These are phyloP conservation scores for Vanessa cardui DNA, from an alignment of 2,888 invertebrate genomes.

Conservation along the genomic window DNA sequence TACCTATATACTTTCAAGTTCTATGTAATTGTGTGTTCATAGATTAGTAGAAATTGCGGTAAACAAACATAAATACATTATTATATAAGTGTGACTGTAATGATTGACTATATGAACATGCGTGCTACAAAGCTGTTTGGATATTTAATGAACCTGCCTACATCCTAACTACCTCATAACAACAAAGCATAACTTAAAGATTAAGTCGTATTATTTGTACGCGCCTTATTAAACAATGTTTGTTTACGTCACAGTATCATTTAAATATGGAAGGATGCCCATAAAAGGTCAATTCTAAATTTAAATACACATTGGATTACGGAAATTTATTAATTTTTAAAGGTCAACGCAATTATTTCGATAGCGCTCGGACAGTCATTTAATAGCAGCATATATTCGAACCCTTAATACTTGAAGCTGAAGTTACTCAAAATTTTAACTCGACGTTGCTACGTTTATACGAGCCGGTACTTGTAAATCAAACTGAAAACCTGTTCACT, in stretches of 20 bases:
- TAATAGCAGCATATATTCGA: conserved; percentile 31
- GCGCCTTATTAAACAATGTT: too few relatives aligned
- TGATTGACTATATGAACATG: too few relatives aligned
- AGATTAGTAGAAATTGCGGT: too few relatives aligned
- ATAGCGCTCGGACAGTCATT: conserved; percentile 26
- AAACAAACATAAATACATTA: too few relatives aligned
- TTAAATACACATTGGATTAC: background rate
- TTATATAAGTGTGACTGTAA: too few relatives aligned
- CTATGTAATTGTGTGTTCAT: too few relatives aligned
- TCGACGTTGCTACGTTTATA: conserved; percentile 43
- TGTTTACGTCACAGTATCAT: too few relatives aligned
- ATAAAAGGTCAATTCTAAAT: conserved; percentile 5
- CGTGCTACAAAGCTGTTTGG: too few relatives aligned
- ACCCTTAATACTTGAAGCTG: conserved; percentile 38
- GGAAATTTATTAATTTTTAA: background rate
- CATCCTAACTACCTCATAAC: too few relatives aligned
- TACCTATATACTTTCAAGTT: too few relatives aligned
- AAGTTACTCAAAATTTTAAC: conserved; percentile 41
- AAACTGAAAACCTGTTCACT: conserved; percentile 46
- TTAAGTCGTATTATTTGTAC: background rate
- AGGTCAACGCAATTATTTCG: conserved; percentile 26
- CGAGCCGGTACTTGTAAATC: conserved; percentile 46
- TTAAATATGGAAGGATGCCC: background rate
- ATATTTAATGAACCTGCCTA: too few relatives aligned
- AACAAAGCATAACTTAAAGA: too few relatives aligned